Evolutionary conservation across 2,888 invertebrate genomes (phyloP), one percentile per base, ranked within the genome.

Genomic region (Leucophenga montana): DNA sequence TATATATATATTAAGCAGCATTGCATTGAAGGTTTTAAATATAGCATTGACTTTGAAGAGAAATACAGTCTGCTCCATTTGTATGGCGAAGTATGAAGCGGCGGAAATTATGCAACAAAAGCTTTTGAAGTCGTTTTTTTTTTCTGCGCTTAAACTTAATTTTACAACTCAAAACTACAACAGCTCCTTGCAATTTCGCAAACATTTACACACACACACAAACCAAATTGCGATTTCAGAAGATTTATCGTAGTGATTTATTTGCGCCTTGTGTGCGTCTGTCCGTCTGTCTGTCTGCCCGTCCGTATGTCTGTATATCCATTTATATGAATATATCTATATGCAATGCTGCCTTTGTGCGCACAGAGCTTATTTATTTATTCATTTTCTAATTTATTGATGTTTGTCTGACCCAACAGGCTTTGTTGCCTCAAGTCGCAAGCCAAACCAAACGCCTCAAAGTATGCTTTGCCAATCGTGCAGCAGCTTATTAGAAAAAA

Each of bases 311-410:
- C 53, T 1, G 11, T 27, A 11, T 27, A 27, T 56, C 27, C 11
- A 18, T 56, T 20, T 56, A 18, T 56, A 14, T 14, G 11, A 13
- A 39, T 56, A 8, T 39, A 39, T 39, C 22, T 9, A 1, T 27
- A 14, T 14, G 22, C 56, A 27, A 13, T 16, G 1, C 18, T 13
- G 44, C 57, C 39, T 39, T 39, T 39, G 39, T 39, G 39, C 50
- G 50, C 67, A 71, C 73, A 75, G 74, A 78, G 79, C 80, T 83
- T 83, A 83, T 83, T 83, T 83, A 80, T 83, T 83, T 83, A 83
- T 83, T 82, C 82, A 83, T 82, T 83, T 83, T 83, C 83, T 83
- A 80, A 83, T 83, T 83, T 82, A 82, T 83, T 83, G 83, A 83
- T 82, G 80, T 78, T 81, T 83, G 78, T 83, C 78, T 82, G 80